phyloP scores from a whole-genome alignment of 1,140 invertebrate genomes.

The Penaeus vannamei region DNA sequence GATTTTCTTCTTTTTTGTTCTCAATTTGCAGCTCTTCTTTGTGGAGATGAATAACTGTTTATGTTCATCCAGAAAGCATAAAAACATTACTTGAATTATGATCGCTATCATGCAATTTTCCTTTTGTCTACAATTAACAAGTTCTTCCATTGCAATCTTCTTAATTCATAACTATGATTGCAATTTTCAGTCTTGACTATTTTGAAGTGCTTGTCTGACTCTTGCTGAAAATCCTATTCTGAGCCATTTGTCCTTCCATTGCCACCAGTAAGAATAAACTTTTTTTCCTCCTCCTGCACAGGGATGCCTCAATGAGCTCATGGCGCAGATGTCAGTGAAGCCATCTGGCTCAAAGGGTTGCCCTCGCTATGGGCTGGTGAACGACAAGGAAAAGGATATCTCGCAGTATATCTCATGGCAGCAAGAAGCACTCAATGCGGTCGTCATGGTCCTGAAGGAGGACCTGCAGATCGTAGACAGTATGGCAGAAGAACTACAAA shows the following conservation, averaged over 20 bases:
- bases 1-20: too few relatives aligned
- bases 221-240: neutral
- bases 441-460: conserved; percentile 45
- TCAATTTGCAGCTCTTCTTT: too few relatives aligned
- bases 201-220: too few relatives aligned
- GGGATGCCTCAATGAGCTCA: conserved; percentile 59
- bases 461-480: conserved; percentile 41
- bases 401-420: conserved; percentile 51
- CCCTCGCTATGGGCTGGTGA: conserved; percentile 47
- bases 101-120: too few relatives aligned
- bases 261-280: neutral
- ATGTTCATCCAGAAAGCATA: too few relatives aligned
- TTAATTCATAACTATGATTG: too few relatives aligned
- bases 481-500: conserved; percentile 52
- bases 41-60: too few relatives aligned
- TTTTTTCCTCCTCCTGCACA: neutral
- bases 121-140: too few relatives aligned
- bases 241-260: too few relatives aligned
- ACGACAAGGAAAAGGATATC: conserved; percentile 47
- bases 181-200: too few relatives aligned
- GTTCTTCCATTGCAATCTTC: too few relatives aligned
- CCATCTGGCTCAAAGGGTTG: conserved; percentile 32
- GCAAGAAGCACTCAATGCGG: conserved; percentile 52
- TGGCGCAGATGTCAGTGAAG: conserved; percentile 60
- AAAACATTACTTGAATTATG: too few relatives aligned